A percentile compares a stretch with the other conserved stretches of the same genome.
These are phyloP conservation scores for Oryzias sinensis DNA, from an alignment of 2,797 vertebrate genomes.

Conservation along the genomic window DNA sequence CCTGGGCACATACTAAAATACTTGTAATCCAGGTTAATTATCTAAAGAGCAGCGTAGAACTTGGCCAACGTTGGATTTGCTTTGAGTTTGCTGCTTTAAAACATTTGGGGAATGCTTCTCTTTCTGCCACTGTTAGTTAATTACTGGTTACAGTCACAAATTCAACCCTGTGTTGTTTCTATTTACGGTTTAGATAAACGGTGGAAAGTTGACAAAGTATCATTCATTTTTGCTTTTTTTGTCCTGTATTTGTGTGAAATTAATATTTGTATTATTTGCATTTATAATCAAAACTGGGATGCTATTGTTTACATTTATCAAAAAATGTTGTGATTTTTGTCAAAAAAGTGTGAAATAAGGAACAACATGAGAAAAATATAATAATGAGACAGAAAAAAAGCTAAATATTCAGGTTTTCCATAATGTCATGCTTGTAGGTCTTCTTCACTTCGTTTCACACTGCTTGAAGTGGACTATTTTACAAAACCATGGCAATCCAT, in stretches of 20 bases:
- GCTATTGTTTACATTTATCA: not conserved
- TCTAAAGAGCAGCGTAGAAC: constrained; percentile 18
- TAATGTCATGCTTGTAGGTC: too few relatives aligned
- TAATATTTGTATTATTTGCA: not conserved
- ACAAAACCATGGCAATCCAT: constrained; percentile 42
- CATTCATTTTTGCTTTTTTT: constrained; percentile 15
- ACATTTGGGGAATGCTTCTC: constrained; percentile 58
- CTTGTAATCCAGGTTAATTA: constrained; percentile 45
- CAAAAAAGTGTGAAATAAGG: too few relatives aligned
- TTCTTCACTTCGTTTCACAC: constrained; percentile 26
- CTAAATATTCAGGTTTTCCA: too few relatives aligned
- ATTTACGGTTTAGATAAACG: constrained; percentile 58
- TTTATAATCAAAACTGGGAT: not conserved
- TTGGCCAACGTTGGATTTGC: constrained; percentile 19
- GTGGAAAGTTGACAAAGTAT: constrained; percentile 28
- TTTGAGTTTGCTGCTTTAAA: constrained; percentile 17
- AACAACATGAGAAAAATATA: too few relatives aligned
- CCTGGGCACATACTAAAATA: constrained; percentile 18
- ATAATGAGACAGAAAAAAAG: too few relatives aligned
- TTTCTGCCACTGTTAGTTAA: constrained; percentile 60
- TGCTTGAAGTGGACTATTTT: constrained; percentile 48
- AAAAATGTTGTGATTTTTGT: not conserved
- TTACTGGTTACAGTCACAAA: constrained; percentile 60
- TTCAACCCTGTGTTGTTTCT: constrained; percentile 56
- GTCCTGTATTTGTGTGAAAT: constrained; percentile 4